phyloP scores from a whole-genome alignment of 2,888 invertebrate genomes.

The Nineta flava region DNA sequence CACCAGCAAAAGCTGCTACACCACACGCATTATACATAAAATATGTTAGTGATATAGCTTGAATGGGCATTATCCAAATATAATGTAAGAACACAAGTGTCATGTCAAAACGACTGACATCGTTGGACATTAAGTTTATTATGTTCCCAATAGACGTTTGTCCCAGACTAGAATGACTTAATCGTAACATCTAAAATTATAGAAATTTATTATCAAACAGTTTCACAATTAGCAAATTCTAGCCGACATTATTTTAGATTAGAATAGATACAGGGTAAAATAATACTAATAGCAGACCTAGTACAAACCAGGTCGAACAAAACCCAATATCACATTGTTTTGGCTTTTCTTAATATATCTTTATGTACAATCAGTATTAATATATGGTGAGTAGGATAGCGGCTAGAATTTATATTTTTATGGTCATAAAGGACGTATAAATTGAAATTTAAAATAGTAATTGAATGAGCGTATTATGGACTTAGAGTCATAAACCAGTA shows the following conservation, averaged over 20 bases:
- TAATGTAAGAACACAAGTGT: slow-evolving; percentile 54
- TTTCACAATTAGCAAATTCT: not conserved
- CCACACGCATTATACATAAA: slow-evolving; percentile 39
- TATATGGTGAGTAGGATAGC: too few species aligned
- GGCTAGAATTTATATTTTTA: too few species aligned
- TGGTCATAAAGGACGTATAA: too few species aligned
- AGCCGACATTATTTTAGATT: not conserved
- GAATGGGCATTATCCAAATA: slow-evolving; percentile 66
- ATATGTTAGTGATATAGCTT: slow-evolving; percentile 44
- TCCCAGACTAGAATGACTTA: slow-evolving; percentile 54
- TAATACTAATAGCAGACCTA: too few species aligned
- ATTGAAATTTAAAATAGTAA: too few species aligned
- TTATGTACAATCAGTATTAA: too few species aligned
- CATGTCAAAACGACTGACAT: slow-evolving; percentile 67
- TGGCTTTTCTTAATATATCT: too few species aligned
- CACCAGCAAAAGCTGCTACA: slow-evolving; percentile 40
- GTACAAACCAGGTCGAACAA: too few species aligned
- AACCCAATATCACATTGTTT: too few species aligned
- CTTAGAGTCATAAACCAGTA: too few species aligned
- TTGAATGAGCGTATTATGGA: too few species aligned
- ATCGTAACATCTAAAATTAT: slow-evolving; percentile 33
- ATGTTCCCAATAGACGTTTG: slow-evolving; percentile 73
- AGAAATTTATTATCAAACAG: not conserved
- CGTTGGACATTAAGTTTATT: slow-evolving; percentile 72
- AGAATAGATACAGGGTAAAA: not conserved